These are phyloP conservation scores for Microctonus hyperodae DNA, from an alignment of 2,888 invertebrate genomes.

Conservation along the genomic window DNA sequence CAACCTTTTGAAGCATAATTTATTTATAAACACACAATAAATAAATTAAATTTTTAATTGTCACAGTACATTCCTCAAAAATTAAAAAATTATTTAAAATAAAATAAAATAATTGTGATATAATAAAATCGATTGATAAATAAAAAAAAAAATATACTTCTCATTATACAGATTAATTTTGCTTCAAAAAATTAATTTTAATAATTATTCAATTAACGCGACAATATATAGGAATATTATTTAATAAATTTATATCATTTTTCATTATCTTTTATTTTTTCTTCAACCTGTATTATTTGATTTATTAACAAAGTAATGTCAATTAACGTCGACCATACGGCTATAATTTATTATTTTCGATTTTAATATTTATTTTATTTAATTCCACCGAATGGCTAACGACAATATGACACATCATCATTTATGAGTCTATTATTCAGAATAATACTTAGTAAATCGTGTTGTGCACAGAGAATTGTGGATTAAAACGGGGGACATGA, in stretches of 20 bases:
- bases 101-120: neutral
- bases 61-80: neutral
- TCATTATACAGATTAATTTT: no score
- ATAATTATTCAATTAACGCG: neutral
- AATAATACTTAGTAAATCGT: neutral
- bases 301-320: neutral
- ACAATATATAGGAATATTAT: neutral
- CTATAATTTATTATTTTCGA: conserved; percentile 32
- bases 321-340: conserved; percentile 41
- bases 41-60: neutral
- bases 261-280: neutral
- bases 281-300: neutral
- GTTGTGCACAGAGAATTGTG: neutral
- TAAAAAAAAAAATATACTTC: no score
- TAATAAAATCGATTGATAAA: no score
- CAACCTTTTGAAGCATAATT: neutral
- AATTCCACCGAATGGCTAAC: neutral
- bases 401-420: neutral
- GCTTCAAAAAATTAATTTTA: neutral
- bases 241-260: neutral
- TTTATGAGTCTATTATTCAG: neutral
- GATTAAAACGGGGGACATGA: neutral
- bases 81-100: neutral
- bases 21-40: no score
- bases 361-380: conserved; percentile 15